Percentiles rank a stretch among this genome's conserved stretches.
phyloP scores from a whole-genome alignment of 35 echinoderm and acorn worm species.

The Antedon bifida region DNA sequence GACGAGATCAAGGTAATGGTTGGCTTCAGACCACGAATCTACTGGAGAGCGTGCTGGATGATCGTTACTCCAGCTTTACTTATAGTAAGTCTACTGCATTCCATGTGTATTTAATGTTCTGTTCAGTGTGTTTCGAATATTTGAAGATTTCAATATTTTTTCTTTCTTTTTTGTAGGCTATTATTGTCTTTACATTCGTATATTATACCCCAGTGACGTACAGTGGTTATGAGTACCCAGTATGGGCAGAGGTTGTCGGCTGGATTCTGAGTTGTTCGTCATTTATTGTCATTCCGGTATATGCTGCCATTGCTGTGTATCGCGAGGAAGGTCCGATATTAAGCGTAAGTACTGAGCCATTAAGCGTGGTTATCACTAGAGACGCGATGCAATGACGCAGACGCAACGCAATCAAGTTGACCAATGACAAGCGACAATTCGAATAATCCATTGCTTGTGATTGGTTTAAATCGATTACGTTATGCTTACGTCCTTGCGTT shows the following conservation, averaged over 20 bases:
- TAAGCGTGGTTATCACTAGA: no score
- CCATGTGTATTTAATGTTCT: no score
- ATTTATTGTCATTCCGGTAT: conserved; percentile 46
- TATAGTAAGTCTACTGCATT: neutral
- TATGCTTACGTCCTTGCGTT: no score
- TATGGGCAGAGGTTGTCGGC: conserved; percentile 48
- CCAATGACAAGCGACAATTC: no score
- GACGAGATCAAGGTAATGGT: conserved; percentile 15
- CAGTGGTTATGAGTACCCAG: conserved; percentile 32
- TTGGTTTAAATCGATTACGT: no score
- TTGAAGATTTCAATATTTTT: no score
- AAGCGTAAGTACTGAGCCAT: neutral
- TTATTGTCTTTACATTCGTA: conserved; percentile 55
- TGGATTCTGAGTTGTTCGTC: conserved; percentile 54
- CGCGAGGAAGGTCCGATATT: neutral
- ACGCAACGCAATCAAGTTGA: no score
- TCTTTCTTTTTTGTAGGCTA: conserved; percentile 13
- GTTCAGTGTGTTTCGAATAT: neutral
- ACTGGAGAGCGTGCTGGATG: conserved; percentile 22
- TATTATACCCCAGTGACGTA: conserved; percentile 62
- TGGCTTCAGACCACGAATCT: conserved; percentile 11
- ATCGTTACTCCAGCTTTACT: conserved; percentile 9
- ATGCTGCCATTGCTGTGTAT: conserved; percentile 35
- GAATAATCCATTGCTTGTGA: no score
- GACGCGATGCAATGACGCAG: no score